These are phyloP conservation scores for Scolanthus callimorphus DNA, from an alignment of 92 coral and sea anemone genomes.

Conservation along the genomic window DNA sequence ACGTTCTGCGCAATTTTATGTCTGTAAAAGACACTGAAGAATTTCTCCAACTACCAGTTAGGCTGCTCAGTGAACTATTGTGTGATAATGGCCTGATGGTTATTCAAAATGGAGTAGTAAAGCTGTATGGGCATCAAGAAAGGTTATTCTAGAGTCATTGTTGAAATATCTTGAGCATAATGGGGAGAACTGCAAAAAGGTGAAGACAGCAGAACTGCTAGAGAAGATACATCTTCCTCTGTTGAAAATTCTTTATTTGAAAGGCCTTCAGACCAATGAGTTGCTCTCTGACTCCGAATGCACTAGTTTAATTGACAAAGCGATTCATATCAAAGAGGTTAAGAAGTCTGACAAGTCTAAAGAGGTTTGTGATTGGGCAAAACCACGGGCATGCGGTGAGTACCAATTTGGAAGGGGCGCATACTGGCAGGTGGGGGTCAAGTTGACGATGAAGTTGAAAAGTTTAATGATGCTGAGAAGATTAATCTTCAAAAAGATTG, in stretches of 20 bases:
- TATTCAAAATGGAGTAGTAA: conserved; percentile 44
- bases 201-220: conserved; percentile 45
- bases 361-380: conserved; percentile 34
- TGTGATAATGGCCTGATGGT: conserved; percentile 52
- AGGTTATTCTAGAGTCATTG: conserved; percentile 56
- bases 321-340: conserved; percentile 18
- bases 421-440: conserved; percentile 48
- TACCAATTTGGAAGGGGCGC: conserved; percentile 40
- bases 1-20: background rate
- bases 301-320: conserved; percentile 33
- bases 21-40: background rate
- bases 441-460: conserved; percentile 29
- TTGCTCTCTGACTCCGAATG: conserved; percentile 16
- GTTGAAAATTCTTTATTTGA: conserved; percentile 38
- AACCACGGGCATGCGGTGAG: conserved; percentile 55
- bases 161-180: conserved; percentile 57
- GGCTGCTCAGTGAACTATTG: conserved; percentile 42
- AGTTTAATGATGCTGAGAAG: conserved; percentile 19
- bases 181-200: conserved; percentile 12
- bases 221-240: conserved; percentile 50
- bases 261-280: conserved; percentile 19
- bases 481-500: conserved; percentile 17
- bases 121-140: conserved; percentile 56
- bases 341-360: conserved; percentile 4
- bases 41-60: conserved; percentile 29